Evolutionary conservation across 2,888 invertebrate species (phyloP).

Genomic region (Heteropelma amictum): DNA sequence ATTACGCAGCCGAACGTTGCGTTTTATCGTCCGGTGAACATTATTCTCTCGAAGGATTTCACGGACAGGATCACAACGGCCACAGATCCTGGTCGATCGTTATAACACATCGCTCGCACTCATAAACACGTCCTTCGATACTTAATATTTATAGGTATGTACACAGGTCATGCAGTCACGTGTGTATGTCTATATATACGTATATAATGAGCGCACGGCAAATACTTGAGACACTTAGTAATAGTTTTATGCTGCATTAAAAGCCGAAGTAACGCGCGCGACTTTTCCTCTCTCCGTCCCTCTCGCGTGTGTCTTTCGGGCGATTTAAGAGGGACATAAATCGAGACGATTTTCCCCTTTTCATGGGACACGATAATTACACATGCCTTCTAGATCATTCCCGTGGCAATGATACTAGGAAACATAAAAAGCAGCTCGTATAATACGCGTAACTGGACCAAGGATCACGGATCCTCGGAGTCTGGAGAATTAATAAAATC

Average conservation of each 20-base stretch:
- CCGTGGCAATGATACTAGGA: slow-evolving; percentile 9
- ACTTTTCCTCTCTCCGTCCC: background rate
- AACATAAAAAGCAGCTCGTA: slow-evolving; percentile 24
- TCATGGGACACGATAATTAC: slow-evolving; percentile 40
- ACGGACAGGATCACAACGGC: slow-evolving; percentile 7
- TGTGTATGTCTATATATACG: background rate
- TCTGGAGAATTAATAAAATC: slow-evolving; percentile 58
- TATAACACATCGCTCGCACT: background rate
- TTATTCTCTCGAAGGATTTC: slow-evolving; percentile 41
- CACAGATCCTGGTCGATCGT: slow-evolving; percentile 39
- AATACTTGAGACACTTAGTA: slow-evolving; percentile 16
- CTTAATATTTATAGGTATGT: slow-evolving; percentile 34
- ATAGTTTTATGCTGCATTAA: slow-evolving; percentile 35
- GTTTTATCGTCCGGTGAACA: background rate
- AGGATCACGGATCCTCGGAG: slow-evolving; percentile 61
- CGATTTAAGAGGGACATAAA: slow-evolving; percentile 57
- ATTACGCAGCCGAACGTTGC: slow-evolving; percentile 15
- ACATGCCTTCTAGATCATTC: slow-evolving; percentile 33
- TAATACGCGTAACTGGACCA: slow-evolving; percentile 53
- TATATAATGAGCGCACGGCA: background rate
- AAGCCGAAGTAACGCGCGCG: background rate
- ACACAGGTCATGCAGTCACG: background rate
- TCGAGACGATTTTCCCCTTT: slow-evolving; percentile 50
- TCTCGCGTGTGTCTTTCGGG: slow-evolving; percentile 10
- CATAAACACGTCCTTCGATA: slow-evolving; percentile 43